Percentiles rank a stretch among this genome's conserved stretches.
Evolutionary conservation across 2,797 vertebrate genomes (phyloP).

Genomic region (Paratrypauchen microcephalus): DNA sequence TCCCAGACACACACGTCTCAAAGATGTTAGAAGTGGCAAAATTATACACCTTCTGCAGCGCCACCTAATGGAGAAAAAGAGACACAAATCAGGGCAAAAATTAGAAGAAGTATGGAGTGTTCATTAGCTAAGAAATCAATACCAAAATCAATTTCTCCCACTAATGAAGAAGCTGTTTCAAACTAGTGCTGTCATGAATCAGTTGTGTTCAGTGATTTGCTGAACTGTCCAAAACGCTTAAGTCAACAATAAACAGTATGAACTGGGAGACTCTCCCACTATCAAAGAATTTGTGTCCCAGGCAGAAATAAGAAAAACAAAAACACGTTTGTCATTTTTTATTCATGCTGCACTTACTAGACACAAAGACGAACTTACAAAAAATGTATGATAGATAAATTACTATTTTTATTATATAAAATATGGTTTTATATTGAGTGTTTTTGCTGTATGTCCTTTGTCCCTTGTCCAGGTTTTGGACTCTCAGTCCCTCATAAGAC

Average conservation of each 20-base stretch:
- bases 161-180: conserved; percentile 5
- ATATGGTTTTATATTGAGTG: too few species aligned
- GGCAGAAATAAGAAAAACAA: too few species aligned
- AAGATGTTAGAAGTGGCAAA: conserved; percentile 95
- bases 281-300: too few species aligned
- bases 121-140: conserved; percentile 4
- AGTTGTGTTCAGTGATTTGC: background rate
- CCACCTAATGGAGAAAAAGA: conserved; percentile 75
- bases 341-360: too few species aligned
- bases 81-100: background rate
- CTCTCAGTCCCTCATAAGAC: too few species aligned
- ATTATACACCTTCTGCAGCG: conserved; percentile 91
- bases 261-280: too few species aligned
- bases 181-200: background rate
- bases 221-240: background rate
- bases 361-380: too few species aligned
- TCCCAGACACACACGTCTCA: conserved; percentile 95
- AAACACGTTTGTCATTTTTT: too few species aligned
- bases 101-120: background rate
- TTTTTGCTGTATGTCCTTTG: too few species aligned
- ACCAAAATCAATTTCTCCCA: background rate
- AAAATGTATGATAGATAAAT: too few species aligned
- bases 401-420: too few species aligned
- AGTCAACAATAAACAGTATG: background rate
- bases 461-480: too few species aligned